Evolutionary conservation across 2,113 vertebrate species (phyloP).

Genomic region (Orientallactaga bullata): DNA sequence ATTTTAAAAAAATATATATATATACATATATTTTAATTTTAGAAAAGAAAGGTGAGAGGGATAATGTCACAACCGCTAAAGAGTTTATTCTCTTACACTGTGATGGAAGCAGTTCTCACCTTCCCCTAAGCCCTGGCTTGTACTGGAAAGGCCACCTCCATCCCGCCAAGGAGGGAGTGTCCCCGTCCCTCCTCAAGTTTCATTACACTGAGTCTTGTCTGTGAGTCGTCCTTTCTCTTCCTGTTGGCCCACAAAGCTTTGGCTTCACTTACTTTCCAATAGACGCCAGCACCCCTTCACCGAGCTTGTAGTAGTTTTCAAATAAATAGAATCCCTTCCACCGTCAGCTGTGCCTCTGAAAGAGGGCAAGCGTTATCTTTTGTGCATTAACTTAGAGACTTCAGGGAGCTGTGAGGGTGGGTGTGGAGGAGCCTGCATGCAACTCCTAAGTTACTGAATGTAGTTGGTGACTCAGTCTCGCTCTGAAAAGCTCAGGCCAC

Average conservation of each 20-base stretch:
- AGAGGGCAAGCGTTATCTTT: neutral
- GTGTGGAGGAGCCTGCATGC: no score
- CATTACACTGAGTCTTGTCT: no score
- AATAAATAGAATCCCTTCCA: neutral
- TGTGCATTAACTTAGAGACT: neutral
- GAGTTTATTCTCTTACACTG: accelerated
- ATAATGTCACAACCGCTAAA: no score
- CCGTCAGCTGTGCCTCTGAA: no score
- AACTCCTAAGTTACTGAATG: accelerated
- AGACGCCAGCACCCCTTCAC: neutral
- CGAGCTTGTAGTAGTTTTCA: neutral
- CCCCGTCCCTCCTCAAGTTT: no score
- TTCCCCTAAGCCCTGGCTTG: neutral
- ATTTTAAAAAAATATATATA: no score
- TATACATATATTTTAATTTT: no score
- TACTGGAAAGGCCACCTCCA: no score
- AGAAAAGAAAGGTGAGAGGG: no score
- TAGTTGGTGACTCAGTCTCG: accelerated
- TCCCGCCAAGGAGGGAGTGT: no score
- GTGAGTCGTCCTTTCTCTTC: no score
- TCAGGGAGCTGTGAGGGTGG: neutral
- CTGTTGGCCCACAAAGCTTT: no score
- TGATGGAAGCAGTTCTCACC: neutral
- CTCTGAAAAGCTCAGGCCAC: neutral
- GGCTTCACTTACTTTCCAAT: neutral